Conservation (phyloP, 2,888 invertebrate species). For the Lithophane leautieri region DNA sequence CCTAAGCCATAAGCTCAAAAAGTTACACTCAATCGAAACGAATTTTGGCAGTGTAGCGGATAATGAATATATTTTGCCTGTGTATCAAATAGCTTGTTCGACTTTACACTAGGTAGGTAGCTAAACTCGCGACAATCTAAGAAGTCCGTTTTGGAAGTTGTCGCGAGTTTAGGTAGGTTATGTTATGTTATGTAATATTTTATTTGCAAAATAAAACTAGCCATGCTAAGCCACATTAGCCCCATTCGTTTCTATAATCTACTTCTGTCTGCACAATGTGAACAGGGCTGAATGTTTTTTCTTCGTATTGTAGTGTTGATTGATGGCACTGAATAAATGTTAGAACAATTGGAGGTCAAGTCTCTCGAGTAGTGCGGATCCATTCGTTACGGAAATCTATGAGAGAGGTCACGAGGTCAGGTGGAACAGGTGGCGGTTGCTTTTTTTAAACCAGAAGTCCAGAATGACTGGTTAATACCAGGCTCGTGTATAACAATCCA, state of each 20-base stretch:
- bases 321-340: slow-evolving; percentile 24
- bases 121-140: no score
- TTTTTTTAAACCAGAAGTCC: background rate
- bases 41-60: no score
- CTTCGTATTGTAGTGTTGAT: slow-evolving; percentile 12
- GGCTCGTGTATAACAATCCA: no score
- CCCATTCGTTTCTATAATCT: background rate
- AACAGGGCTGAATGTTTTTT: slow-evolving; percentile 14
- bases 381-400: slow-evolving; percentile 32
- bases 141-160: no score
- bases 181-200: no score
- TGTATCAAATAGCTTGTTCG: no score
- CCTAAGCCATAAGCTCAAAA: no score
- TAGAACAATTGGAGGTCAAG: slow-evolving; percentile 35
- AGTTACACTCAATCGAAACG: no score
- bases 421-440: slow-evolving; percentile 1
- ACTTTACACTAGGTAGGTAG: no score
- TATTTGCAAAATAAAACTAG: background rate
- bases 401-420: slow-evolving; percentile 30
- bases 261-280: background rate
- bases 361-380: slow-evolving; percentile 5
- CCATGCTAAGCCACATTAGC: background rate
- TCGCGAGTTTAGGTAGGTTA: no score
- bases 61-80: no score
- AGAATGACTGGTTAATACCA: no score